Evolutionary conservation across 2,797 vertebrate genomes (phyloP).

Genomic region (Gephyroberyx darwinii): DNA sequence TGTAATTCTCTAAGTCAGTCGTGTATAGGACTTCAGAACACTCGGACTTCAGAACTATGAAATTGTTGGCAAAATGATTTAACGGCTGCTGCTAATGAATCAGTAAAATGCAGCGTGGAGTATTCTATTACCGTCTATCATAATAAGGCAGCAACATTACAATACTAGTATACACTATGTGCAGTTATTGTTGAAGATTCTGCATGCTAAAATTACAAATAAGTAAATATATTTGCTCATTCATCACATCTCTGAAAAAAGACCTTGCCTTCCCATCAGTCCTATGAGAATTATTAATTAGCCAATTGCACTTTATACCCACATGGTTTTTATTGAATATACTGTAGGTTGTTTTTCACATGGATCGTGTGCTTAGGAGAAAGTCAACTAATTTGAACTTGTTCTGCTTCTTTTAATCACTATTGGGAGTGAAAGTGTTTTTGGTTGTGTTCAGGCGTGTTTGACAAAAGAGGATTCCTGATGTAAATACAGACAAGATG

Average conservation of each 20-base stretch:
- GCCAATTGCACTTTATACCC: slow-evolving; percentile 67
- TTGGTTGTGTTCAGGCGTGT: slow-evolving; percentile 4
- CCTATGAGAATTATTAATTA: slow-evolving; percentile 41
- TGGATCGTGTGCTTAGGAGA: slow-evolving; percentile 33
- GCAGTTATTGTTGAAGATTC: slow-evolving; percentile 6
- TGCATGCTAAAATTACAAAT: slow-evolving; percentile 21
- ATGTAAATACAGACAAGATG: slow-evolving; percentile 51
- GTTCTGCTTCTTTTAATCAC: slow-evolving; percentile 24
- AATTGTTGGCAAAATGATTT: slow-evolving; percentile 32
- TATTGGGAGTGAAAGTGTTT: slow-evolving; percentile 27
- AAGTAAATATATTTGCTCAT: background rate
- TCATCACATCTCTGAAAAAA: slow-evolving; percentile 1
- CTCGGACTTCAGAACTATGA: slow-evolving; percentile 5
- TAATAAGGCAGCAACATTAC: slow-evolving; percentile 20
- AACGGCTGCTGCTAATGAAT: slow-evolving; percentile 56
- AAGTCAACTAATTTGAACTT: slow-evolving; percentile 16
- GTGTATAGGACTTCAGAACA: no score
- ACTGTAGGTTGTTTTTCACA: slow-evolving; percentile 43
- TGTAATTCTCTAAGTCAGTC: slow-evolving; percentile 9
- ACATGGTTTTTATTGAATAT: slow-evolving; percentile 38
- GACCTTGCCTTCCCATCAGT: background rate
- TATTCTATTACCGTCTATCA: slow-evolving; percentile 36
- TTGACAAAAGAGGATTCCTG: slow-evolving; percentile 5
- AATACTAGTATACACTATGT: slow-evolving; percentile 30
- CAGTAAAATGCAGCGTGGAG: slow-evolving; percentile 33